These are phyloP conservation scores for Sympetrum striolatum DNA, from an alignment of 2,888 invertebrate genomes.

Conservation along the genomic window DNA sequence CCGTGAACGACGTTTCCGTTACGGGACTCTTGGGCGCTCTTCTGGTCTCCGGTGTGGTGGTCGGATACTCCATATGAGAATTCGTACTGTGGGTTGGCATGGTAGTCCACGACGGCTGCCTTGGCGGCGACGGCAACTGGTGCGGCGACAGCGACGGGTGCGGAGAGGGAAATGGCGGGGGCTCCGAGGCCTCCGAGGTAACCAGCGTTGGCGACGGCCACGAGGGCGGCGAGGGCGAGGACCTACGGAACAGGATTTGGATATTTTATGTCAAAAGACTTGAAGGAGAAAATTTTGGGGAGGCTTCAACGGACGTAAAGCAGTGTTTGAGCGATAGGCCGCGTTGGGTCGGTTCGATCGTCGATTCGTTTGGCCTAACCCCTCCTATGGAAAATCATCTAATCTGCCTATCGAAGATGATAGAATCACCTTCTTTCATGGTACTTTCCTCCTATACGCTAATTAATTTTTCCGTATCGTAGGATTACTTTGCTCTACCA, in stretches of 20 bases:
- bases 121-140: not conserved
- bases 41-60: constrained; percentile 15
- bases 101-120: constrained; percentile 20
- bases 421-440: too few species aligned
- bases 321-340: too few species aligned
- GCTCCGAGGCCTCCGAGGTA: constrained; percentile 1
- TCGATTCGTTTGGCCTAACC: too few species aligned
- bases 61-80: constrained; percentile 29
- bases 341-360: too few species aligned
- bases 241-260: not conserved
- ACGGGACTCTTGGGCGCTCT: constrained; percentile 13
- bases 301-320: not conserved
- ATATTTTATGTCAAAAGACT: too few species aligned
- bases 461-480: too few species aligned
- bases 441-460: too few species aligned
- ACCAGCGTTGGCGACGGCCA: not conserved
- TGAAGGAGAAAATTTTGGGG: not conserved
- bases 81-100: constrained; percentile 7
- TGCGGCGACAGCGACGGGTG: not conserved
- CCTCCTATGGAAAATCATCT: too few species aligned
- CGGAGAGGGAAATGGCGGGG: not conserved
- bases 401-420: too few species aligned
- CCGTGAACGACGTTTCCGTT: constrained; percentile 21
- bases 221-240: constrained; percentile 21
- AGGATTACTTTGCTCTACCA: too few species aligned